Evolutionary conservation across 2,888 invertebrate genomes (phyloP).

Genomic region (Hesperia comma): DNA sequence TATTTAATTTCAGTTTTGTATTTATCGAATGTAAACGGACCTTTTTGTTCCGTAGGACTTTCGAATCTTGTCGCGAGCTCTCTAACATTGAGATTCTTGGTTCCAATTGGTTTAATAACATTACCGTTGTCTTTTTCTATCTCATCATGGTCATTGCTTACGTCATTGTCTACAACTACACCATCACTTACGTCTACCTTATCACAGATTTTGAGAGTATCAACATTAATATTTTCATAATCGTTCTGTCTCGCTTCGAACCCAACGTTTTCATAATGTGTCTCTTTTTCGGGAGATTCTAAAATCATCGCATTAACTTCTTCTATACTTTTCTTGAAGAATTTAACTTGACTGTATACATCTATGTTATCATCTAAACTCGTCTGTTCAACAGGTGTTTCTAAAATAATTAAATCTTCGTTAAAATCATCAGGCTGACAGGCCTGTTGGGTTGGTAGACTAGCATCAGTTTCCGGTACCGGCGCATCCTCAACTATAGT

Average conservation of each 20-base stretch:
- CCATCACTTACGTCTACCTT: slow-evolving; percentile 56
- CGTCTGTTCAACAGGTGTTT: slow-evolving; percentile 81
- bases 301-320: slow-evolving; percentile 87
- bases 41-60: slow-evolving; percentile 84
- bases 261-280: slow-evolving; percentile 67
- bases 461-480: slow-evolving; percentile 82
- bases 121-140: slow-evolving; percentile 69
- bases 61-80: slow-evolving; percentile 87
- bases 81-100: slow-evolving; percentile 81
- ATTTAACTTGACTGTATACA: slow-evolving; percentile 90
- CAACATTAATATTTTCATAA: slow-evolving; percentile 72
- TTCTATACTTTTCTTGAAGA: slow-evolving; percentile 87
- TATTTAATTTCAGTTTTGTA: slow-evolving; percentile 74
- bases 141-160: slow-evolving; percentile 47
- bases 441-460: slow-evolving; percentile 83
- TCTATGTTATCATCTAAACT: slow-evolving; percentile 70
- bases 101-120: slow-evolving; percentile 51
- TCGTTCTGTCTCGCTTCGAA: slow-evolving; percentile 58
- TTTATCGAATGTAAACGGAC: slow-evolving; percentile 83
- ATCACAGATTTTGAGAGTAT: slow-evolving; percentile 66
- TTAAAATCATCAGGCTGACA: slow-evolving; percentile 75
- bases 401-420: slow-evolving; percentile 76
- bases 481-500: slow-evolving; percentile 82
- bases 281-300: slow-evolving; percentile 62
- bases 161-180: slow-evolving; percentile 40